Base-by-base conservation (phyloP, 2,113 vertebrate genomes). In the Tyto alba region DNA sequence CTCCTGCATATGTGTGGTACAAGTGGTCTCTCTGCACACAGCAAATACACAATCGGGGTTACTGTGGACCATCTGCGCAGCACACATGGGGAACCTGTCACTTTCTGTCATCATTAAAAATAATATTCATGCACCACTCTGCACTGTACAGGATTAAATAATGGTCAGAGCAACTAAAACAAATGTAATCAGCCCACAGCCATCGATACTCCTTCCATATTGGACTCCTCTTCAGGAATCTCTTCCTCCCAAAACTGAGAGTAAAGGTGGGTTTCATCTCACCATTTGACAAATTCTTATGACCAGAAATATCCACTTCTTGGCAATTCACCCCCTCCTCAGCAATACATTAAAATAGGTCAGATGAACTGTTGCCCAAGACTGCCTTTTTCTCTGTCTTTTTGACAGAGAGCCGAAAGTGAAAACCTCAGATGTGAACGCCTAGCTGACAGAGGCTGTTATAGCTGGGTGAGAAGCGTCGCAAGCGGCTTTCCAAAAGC, bases 51-150 rank as follows among this genome's bases (percentile, higher is more conserved):
- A 91, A 41, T 57, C 1, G 1, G 77, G 71, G 74, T 89, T 83
- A 57, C 81, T 79, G 69, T 85, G 87, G 43, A 68, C 89, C 96
- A 96, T 94, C 93, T 97, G 95, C 85, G 87, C 91, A 69, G 71
- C 62, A 85, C 87, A 82, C 87, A 60, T 16, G 26, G 88, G 40
- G 43, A 91, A 95, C 57, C 53, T 93, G 93, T 95, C 57, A 48
- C 87, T 87, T 91, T 85, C 81, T 62, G 73, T 93, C 74, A 93
- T 79, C 81, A 26, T 79, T 89, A 84, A 68, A 30, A 23, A 40
- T 67, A 50, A 64, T 68, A 69, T 63, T 85, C 6, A 0, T 45
- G 27, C 53, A 45, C 29, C 62, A 21, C 21, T 68, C 62, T 75
- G 50, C 64, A 72, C 62, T 75, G 50, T 60, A 72, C 56, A 87